Evolutionary conservation across 2,797 vertebrate genomes (phyloP), one percentile per base, ranked within the genome.

Genomic region (Periparus ater): DNA sequence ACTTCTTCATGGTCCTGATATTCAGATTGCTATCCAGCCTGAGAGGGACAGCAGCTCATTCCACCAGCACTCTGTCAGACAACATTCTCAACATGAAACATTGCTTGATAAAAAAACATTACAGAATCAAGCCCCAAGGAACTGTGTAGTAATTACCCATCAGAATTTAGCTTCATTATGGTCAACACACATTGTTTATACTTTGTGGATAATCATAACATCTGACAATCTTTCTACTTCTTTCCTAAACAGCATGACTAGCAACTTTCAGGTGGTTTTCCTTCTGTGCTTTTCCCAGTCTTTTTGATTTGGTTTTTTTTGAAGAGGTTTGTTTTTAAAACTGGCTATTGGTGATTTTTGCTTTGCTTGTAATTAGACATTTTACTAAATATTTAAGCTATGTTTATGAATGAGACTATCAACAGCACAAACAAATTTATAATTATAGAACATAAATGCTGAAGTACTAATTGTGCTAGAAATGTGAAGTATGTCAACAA

Each of bases 381-480:
- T 89, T 91, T 60, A 32, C 40, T 60, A 85, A 91, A 85, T 88
- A 72, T 57, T 89, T 80, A n/a, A 79, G 32, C 18, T 63, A 36
- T 61, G 29, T n/a, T 85, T 91, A 75, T 78, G 34, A 88, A 91
- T 63, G 22, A 57, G 19, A 76, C 51, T 51, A 57, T 58, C 42
- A 86, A 79, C 15, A 84, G n/a, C 32, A 86, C 50, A 87, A 89
- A 86, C 42, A 90, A 63, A 89, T 76, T 82, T 65, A 20, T 85
- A 90, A 92, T 87, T 89, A 61, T 16, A 85, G 51, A 92, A 36
- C 22, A 79, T 81, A 76, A 76, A 82, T 58, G 8, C 14, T 94
- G 60, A 91, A 86, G 60, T 73, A 78, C 67, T 85, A 91, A 68
- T 77, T 94, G 74, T 61, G 29, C 50, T 94, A 67, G 50, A 88